A percentile compares a stretch with the other conserved stretches of the same genome.
Evolutionary conservation across 2,888 invertebrate species (phyloP).

Genomic region (Eulithis prunata): DNA sequence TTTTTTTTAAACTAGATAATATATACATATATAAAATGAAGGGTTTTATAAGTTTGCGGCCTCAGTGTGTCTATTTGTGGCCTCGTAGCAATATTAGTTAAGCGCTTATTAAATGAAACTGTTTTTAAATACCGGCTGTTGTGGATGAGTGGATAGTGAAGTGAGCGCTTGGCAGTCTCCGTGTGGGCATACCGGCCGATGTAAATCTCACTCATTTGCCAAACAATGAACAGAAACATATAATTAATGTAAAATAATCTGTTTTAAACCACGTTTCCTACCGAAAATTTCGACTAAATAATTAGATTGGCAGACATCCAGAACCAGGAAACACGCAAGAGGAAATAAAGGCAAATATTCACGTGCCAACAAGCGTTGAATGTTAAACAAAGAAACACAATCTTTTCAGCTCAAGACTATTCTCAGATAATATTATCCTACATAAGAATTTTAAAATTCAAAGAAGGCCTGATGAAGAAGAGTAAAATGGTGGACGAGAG

Average conservation of each 20-base stretch:
- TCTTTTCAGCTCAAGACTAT: conserved; percentile 3
- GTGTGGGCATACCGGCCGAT: conserved; percentile 3
- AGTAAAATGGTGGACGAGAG: background rate
- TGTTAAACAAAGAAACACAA: conserved; percentile 23
- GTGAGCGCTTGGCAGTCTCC: background rate
- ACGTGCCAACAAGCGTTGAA: conserved; percentile 9
- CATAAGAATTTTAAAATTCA: background rate
- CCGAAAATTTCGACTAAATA: conserved; percentile 46
- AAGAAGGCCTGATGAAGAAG: too few relatives aligned
- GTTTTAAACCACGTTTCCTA: conserved; percentile 40
- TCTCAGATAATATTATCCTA: background rate
- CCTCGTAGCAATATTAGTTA: too few relatives aligned
- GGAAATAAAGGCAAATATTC: conserved; percentile 18
- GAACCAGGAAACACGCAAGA: conserved; percentile 40
- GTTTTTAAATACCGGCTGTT: background rate
- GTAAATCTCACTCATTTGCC: conserved; percentile 8
- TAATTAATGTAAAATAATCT: conserved; percentile 28
- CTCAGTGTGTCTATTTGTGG: too few relatives aligned
- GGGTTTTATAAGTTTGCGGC: too few relatives aligned
- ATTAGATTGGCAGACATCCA: conserved; percentile 55
- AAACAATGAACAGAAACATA: conserved; percentile 19
- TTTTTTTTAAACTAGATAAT: too few relatives aligned
- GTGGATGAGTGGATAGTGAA: background rate
- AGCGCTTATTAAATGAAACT: background rate
- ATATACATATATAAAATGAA: too few relatives aligned